These are phyloP conservation scores for Cephus spinipes DNA, from an alignment of 2,888 invertebrate species.

Conservation along the genomic window DNA sequence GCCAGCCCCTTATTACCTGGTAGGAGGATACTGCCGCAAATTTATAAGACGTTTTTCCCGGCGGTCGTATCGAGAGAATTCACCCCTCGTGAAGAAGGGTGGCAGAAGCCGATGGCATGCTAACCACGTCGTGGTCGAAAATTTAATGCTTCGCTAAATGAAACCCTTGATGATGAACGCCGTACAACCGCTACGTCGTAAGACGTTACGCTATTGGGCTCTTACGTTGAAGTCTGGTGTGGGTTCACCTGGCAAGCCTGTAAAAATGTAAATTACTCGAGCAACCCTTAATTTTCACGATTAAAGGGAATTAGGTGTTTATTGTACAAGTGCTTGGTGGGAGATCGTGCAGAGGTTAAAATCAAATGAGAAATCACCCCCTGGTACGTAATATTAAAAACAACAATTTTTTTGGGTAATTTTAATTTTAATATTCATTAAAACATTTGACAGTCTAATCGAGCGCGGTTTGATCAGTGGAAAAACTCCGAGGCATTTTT, in stretches of 20 bases:
- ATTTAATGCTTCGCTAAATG: constrained; percentile 8
- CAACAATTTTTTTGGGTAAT: not conserved
- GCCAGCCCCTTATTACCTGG: not conserved
- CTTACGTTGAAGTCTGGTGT: not conserved
- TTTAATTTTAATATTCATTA: not conserved
- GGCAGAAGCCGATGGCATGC: not conserved
- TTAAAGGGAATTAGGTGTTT: not conserved
- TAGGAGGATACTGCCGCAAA: not conserved
- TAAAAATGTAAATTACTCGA: not conserved
- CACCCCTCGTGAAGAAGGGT: not conserved
- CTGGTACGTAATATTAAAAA: not conserved
- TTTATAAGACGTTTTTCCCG: constrained; percentile 5
- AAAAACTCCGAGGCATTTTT: constrained; percentile 6
- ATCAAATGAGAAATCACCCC: not conserved
- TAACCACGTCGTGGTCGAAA: constrained; percentile 1
- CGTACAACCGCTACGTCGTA: not conserved
- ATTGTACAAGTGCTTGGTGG: not conserved
- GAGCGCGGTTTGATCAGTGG: not conserved
- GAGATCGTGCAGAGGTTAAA: not conserved
- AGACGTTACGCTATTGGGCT: not conserved
- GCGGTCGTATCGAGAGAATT: not conserved
- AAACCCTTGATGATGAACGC: constrained; percentile 2
- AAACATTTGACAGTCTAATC: not conserved
- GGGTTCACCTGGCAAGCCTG: not conserved
- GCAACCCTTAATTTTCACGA: not conserved